Conservation (phyloP, 2,113 vertebrate species). For the human (Homo sapiens) region DNA sequence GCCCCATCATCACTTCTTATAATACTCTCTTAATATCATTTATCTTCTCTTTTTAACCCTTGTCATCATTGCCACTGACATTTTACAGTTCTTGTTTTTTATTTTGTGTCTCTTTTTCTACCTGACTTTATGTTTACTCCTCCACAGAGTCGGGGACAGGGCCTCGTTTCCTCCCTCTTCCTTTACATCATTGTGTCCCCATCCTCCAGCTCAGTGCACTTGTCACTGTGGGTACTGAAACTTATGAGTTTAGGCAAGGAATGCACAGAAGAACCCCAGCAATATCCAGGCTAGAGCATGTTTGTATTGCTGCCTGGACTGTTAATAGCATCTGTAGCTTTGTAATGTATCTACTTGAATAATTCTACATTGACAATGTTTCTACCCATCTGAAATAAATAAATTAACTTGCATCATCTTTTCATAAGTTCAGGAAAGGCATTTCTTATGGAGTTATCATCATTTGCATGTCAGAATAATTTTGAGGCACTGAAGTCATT, state of each 20-base stretch:
- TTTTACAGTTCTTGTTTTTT: neutral
- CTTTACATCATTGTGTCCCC: neutral
- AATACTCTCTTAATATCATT: neutral
- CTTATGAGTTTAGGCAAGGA: neutral
- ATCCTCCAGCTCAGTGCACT: neutral
- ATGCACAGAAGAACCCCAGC: neutral
- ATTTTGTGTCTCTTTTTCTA: too few relatives aligned
- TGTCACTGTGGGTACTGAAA: neutral
- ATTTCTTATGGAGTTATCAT: too few relatives aligned
- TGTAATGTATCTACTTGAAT: neutral
- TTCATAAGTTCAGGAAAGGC: neutral
- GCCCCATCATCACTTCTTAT: neutral
- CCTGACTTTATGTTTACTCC: neutral
- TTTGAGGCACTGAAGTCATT: neutral
- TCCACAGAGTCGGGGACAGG: too few relatives aligned
- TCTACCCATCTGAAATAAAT: neutral
- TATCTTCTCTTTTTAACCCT: neutral
- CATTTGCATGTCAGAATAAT: neutral
- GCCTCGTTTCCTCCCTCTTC: too few relatives aligned
- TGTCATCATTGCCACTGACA: neutral
- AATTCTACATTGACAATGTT: neutral
- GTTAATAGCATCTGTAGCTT: fast-evolving
- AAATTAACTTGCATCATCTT: fast-evolving
- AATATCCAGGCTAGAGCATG: fast-evolving
- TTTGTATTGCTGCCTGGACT: neutral